Evolutionary conservation across 2,888 invertebrate species (phyloP).

Genomic region (Philereme transversata): DNA sequence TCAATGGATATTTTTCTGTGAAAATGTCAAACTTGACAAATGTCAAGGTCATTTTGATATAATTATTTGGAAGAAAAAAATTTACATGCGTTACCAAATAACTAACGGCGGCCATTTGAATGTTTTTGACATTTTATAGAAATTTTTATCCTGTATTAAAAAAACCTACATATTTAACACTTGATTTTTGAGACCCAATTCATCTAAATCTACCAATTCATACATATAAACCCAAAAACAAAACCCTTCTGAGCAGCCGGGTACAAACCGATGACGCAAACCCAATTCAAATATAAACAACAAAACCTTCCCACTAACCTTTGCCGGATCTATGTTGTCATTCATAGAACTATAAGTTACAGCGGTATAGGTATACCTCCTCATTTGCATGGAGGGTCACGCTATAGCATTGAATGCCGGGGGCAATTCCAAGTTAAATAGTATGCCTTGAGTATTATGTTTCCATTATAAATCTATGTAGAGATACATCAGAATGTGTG

Average conservation of each 20-base stretch:
- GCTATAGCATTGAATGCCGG: slow-evolving; percentile 44
- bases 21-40: too few relatives aligned
- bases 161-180: too few relatives aligned
- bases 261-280: slow-evolving; percentile 1
- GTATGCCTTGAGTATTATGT: slow-evolving; percentile 1
- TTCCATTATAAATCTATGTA: background rate
- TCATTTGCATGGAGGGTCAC: slow-evolving; percentile 54
- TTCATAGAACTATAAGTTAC: slow-evolving; percentile 17
- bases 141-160: too few relatives aligned
- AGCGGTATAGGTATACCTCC: slow-evolving; percentile 1
- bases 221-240: background rate
- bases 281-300: too few relatives aligned
- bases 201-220: too few relatives aligned
- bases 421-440: slow-evolving; percentile 25
- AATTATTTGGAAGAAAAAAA: too few relatives aligned
- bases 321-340: slow-evolving; percentile 26
- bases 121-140: too few relatives aligned
- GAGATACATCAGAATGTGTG: background rate
- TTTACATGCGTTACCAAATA: too few relatives aligned
- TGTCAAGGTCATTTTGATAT: too few relatives aligned
- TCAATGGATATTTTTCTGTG: too few relatives aligned
- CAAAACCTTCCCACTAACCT: slow-evolving; percentile 34
- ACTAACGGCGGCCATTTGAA: too few relatives aligned
- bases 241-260: background rate
- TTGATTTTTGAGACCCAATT: too few relatives aligned